These are phyloP conservation scores for Xenentodon cancila DNA, from an alignment of 2,797 vertebrate species.

Conservation along the genomic window DNA sequence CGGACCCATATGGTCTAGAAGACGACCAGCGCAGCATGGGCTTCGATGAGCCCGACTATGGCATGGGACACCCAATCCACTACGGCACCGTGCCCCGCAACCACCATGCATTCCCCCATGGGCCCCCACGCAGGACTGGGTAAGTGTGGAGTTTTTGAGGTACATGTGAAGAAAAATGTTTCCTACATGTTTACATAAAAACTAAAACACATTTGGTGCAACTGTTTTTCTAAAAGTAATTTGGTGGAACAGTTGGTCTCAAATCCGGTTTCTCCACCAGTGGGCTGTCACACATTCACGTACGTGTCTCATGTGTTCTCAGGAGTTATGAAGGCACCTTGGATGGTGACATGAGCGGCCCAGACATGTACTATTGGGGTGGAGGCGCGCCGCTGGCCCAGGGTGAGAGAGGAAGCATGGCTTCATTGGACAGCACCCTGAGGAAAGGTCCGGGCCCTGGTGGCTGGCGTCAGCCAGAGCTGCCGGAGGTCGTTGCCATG, in stretches of 20 bases:
- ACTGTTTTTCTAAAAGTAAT: too few relatives aligned
- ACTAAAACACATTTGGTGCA: too few relatives aligned
- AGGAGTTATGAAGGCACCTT: conserved; percentile 97
- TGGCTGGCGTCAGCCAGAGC: conserved; percentile 92
- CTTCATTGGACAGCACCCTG: conserved; percentile 94
- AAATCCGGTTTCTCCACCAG: too few relatives aligned
- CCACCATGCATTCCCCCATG: conserved; percentile 74
- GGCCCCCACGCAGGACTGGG: conserved; percentile 88
- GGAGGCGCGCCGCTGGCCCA: conserved; percentile 88
- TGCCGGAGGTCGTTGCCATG: conserved; percentile 96
- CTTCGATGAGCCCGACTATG: conserved; percentile 92
- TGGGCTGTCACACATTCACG: background rate
- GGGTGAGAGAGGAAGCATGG: conserved; percentile 93
- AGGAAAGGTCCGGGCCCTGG: conserved; percentile 82
- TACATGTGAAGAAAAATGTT: background rate
- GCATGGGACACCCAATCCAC: conserved; percentile 84
- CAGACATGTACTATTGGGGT: conserved; percentile 90
- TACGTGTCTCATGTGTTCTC: background rate
- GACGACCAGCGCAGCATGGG: conserved; percentile 94
- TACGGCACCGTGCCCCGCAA: conserved; percentile 90
- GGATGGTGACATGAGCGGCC: conserved; percentile 85
- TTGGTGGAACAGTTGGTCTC: too few relatives aligned
- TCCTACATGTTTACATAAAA: background rate
- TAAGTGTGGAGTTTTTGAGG: conserved; percentile 49
- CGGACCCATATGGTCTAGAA: conserved; percentile 91